Evolutionary conservation across 2,113 vertebrate genomes (phyloP).

Genomic region (Alouatta palliata): DNA sequence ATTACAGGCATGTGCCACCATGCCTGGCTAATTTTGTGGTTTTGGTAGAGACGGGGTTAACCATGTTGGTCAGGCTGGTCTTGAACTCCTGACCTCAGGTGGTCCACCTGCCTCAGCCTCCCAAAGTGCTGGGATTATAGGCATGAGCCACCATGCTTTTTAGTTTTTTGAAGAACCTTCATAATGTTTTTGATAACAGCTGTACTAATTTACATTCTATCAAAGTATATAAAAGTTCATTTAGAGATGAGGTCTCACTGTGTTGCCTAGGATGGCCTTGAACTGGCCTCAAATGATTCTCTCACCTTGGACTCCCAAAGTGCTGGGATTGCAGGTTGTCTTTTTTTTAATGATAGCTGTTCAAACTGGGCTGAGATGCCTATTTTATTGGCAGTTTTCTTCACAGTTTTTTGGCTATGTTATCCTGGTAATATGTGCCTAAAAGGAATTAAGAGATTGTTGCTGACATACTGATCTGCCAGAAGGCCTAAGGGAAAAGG

Average conservation of each 20-base stretch:
- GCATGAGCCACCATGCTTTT: neutral
- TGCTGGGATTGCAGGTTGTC: no score
- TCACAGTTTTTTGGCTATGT: constrained; percentile 19
- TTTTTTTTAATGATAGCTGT: neutral
- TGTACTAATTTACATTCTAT: neutral
- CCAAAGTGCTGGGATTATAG: no score
- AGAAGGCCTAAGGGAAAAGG: neutral
- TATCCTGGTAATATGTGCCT: neutral
- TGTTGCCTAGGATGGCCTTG: no score
- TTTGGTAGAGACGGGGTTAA: no score
- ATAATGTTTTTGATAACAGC: neutral
- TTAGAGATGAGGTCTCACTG: no score
- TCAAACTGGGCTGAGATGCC: neutral
- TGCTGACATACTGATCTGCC: neutral
- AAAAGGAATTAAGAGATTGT: constrained; percentile 40
- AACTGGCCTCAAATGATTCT: no score
- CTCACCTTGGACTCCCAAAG: no score
- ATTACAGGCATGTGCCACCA: no score
- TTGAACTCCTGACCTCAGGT: no score
- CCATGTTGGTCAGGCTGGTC: no score
- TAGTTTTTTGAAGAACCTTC: neutral
- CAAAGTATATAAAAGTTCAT: neutral
- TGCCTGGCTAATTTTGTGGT: no score
- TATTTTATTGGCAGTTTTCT: constrained; percentile 32
- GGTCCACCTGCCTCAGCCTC: no score